Conservation (phyloP, 2,888 invertebrate genomes). For the Asteroscopus sphinx region DNA sequence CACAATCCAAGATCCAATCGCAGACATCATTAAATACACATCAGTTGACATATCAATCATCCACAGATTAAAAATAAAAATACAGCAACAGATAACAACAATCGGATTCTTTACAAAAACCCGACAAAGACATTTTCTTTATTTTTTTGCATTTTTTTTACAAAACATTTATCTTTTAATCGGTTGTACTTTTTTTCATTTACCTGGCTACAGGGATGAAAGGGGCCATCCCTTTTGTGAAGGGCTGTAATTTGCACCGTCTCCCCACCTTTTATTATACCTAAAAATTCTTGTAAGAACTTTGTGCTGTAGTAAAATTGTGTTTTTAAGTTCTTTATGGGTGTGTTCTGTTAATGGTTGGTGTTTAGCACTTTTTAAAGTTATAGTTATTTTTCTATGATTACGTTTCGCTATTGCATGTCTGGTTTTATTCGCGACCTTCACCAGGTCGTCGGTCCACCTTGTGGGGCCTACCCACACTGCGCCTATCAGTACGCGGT, state of each 20-base stretch:
- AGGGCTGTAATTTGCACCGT: slow-evolving; percentile 35
- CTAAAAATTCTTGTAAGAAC: slow-evolving; percentile 20
- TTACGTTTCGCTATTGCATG: neutral
- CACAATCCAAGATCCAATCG: neutral
- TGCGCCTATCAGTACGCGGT: no score
- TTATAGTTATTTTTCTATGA: slow-evolving; percentile 4
- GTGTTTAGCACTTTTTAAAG: neutral
- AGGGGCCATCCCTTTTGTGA: slow-evolving; percentile 39
- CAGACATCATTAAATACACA: slow-evolving; percentile 40
- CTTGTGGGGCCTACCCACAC: no score
- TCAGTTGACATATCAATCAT: slow-evolving; percentile 44
- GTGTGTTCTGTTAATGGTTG: slow-evolving; percentile 9
- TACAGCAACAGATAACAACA: slow-evolving; percentile 20
- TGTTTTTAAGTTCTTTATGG: slow-evolving; percentile 18
- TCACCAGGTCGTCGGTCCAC: no score
- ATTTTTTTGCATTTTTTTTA: slow-evolving; percentile 22
- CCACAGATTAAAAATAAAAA: slow-evolving; percentile 43
- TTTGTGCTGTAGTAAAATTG: slow-evolving; percentile 12
- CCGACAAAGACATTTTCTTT: slow-evolving; percentile 28
- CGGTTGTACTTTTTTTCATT: slow-evolving; percentile 61
- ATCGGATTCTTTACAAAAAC: slow-evolving; percentile 20
- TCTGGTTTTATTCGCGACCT: no score
- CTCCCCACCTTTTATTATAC: slow-evolving; percentile 19
- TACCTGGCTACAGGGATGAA: slow-evolving; percentile 45
- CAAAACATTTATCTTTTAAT: slow-evolving; percentile 56